Conservation (phyloP, 2,888 invertebrate genomes). For the Fabriciana adippe region DNA sequence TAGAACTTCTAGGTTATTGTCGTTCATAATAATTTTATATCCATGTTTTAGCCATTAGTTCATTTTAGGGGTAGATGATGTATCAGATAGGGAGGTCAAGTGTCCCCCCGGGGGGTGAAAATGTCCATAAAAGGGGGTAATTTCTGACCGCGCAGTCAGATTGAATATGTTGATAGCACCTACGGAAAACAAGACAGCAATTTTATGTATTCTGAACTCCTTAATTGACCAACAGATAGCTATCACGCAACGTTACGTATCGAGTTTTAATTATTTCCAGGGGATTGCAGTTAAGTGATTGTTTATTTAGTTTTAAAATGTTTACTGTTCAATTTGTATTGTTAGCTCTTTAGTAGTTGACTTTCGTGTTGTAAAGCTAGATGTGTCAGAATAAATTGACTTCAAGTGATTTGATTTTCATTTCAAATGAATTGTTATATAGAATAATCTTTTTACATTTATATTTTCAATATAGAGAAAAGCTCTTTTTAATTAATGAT, state of each 20-base stretch:
- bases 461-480: no score
- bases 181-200: constrained; percentile 77
- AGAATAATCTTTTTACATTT: neutral
- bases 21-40: constrained; percentile 45
- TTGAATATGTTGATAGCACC: constrained; percentile 70
- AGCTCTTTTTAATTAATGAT: no score
- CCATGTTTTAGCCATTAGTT: constrained; percentile 69
- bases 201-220: constrained; percentile 73
- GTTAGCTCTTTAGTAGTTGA: no score
- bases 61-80: constrained; percentile 80
- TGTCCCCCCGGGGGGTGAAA: constrained; percentile 78
- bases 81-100: constrained; percentile 79
- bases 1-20: constrained; percentile 47
- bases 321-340: constrained; percentile 20
- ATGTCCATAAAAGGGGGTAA: constrained; percentile 78
- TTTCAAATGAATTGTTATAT: no score
- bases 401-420: no score
- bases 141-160: constrained; percentile 76
- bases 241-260: constrained; percentile 70
- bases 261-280: constrained; percentile 70
- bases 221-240: constrained; percentile 76
- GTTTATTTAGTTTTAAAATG: constrained; percentile 41
- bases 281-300: constrained; percentile 46
- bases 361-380: neutral
- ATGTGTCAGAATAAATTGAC: neutral